These are phyloP conservation scores for Caenorhabditis drosophilae DNA, from an alignment of 2,888 invertebrate species.

Conservation along the genomic window DNA sequence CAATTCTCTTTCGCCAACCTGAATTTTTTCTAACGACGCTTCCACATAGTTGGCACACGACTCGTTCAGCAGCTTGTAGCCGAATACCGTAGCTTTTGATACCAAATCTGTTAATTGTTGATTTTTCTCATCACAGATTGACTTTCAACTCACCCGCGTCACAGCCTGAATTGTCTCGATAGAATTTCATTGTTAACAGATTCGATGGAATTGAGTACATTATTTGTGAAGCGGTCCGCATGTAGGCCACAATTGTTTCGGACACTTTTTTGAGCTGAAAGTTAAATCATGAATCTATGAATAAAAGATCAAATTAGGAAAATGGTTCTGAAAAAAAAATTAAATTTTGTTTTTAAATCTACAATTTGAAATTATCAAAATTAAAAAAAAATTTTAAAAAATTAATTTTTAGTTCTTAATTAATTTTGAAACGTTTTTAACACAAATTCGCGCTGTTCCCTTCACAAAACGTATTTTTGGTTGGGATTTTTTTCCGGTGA, in stretches of 20 bases:
- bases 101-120: constrained; percentile 10
- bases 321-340: too few species aligned
- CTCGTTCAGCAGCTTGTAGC: constrained; percentile 10
- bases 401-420: too few species aligned
- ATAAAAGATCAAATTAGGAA: too few species aligned
- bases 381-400: too few species aligned
- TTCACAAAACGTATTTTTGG: too few species aligned
- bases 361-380: too few species aligned
- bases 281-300: too few species aligned
- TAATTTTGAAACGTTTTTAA: too few species aligned
- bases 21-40: constrained; percentile 7
- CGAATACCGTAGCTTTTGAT: constrained; percentile 17
- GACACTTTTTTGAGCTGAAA: constrained; percentile 6
- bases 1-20: constrained; percentile 4
- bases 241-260: constrained; percentile 13
- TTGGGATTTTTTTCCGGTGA: too few species aligned
- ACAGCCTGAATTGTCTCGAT: constrained; percentile 9
- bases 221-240: constrained; percentile 26
- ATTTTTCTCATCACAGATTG: not conserved
- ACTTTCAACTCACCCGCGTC: constrained; percentile 7
- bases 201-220: constrained; percentile 15
- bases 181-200: constrained; percentile 3
- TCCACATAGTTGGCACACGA: constrained; percentile 10
- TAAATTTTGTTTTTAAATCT: too few species aligned
- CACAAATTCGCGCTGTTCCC: too few species aligned